Percentiles rank a stretch among this genome's conserved stretches.
Conservation (phyloP, 2,797 vertebrate genomes). For the Synaphobranchus kaupii region DNA sequence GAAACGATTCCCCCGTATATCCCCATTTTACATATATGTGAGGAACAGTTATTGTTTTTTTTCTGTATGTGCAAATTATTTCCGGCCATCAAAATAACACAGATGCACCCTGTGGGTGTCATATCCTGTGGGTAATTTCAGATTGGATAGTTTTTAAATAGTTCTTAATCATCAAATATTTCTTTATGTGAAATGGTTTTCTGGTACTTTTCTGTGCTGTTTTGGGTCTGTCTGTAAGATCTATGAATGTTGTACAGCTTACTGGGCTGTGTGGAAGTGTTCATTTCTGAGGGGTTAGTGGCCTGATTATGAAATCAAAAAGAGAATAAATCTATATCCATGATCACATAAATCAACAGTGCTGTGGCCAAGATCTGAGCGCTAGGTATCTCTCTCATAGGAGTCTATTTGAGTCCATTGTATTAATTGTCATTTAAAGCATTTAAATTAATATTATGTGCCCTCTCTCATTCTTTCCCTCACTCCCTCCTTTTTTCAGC, state of each 20-base stretch:
- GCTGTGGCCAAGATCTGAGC: background rate
- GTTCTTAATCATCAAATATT: too few species aligned
- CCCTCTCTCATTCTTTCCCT: background rate
- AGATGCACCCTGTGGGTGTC: too few species aligned
- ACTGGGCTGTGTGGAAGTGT: background rate
- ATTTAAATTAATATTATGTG: background rate
- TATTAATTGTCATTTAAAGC: background rate
- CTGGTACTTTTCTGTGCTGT: conserved; percentile 14
- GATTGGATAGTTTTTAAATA: too few species aligned
- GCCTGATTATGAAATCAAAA: background rate
- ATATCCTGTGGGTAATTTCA: too few species aligned
- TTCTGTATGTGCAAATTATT: too few species aligned
- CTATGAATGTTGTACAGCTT: background rate
- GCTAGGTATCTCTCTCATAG: background rate
- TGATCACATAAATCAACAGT: background rate
- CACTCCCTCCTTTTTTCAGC: conserved; percentile 60
- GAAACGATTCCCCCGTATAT: too few species aligned
- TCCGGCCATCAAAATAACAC: too few species aligned
- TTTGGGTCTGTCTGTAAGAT: background rate
- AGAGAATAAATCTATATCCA: background rate
- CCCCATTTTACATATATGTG: too few species aligned
- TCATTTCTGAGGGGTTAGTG: background rate
- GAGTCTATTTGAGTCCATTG: background rate
- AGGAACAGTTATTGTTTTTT: too few species aligned
- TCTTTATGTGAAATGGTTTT: too few species aligned